Evolutionary conservation across 2,113 vertebrate species (phyloP), one percentile per base, ranked within the genome.

Genomic region (Papio anubis): DNA sequence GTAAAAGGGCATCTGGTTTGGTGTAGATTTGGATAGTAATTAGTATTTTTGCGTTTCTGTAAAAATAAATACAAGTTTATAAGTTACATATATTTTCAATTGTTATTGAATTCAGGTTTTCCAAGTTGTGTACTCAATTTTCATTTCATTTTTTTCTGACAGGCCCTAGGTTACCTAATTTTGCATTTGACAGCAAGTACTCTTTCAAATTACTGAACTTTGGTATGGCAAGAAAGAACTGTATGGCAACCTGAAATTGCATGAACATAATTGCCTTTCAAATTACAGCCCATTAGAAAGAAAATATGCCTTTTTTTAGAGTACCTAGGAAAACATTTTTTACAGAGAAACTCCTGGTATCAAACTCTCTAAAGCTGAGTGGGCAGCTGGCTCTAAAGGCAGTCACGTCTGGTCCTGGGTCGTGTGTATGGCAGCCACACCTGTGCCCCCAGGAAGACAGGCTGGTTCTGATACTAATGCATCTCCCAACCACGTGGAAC

Each of bases 241-340:
- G 57, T 91, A 23, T 93, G 72, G 30, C 95, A 95, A 86, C 32
- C 86, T 14, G 64, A 90, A 97, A 89, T 81, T 78, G 27, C 68
- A 59, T 68, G 16, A 82, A 43, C 81, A 7, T 83, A 79, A 90
- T 17, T 95, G 76, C 92, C 64, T 84, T 94, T 76, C 68, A 93
- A 86, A 66, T 79, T 68, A 93, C 82, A 88, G 0, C 30, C 59
- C 89, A 57, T 85, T 76, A 83, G 87, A 93, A 92, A 13, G 27
- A 16, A 52, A 92, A 50, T 3, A 16, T 1, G 35, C 35, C 38
- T 13, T 25, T 40, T 38, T 23, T 75, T 40, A 75, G 21, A 61
- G 18, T 0, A 40, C 57, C 6, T 43, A 12, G 66, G 93, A 48
- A 93, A 27, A 2, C 73, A 81, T 13, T 80, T 13, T 79, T 43